Conservation (phyloP, 1,140 invertebrate genomes). For the Papilio xuthus region DNA sequence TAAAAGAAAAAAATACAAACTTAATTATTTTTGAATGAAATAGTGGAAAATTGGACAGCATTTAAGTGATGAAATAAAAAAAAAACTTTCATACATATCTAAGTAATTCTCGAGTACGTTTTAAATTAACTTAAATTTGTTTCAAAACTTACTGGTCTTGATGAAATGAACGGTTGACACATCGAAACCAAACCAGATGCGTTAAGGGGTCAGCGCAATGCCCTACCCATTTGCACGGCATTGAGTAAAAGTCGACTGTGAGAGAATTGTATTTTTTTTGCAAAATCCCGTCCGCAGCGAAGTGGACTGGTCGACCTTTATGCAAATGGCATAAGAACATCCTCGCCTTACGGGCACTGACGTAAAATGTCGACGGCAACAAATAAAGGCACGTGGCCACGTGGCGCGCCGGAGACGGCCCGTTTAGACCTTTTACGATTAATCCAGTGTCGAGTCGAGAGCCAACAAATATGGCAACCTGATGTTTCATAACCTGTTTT, state of each 20-base stretch:
- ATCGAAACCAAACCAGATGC: slow-evolving; percentile 14
- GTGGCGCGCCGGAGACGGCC: slow-evolving; percentile 70
- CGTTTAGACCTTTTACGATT: slow-evolving; percentile 79
- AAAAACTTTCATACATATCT: too few species aligned
- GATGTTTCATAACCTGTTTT: slow-evolving; percentile 79
- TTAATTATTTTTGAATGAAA: background rate
- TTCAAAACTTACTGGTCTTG: background rate
- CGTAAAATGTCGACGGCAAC: slow-evolving; percentile 57
- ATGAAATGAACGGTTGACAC: background rate
- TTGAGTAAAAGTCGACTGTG: slow-evolving; percentile 30
- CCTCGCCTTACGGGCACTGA: slow-evolving; percentile 65
- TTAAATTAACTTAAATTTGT: background rate
- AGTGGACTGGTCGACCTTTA: slow-evolving; percentile 59
- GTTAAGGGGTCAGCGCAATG: slow-evolving; percentile 16
- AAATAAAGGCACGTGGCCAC: slow-evolving; percentile 74
- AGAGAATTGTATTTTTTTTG: slow-evolving; percentile 17
- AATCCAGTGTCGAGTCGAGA: slow-evolving; percentile 77
- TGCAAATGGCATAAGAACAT: slow-evolving; percentile 59
- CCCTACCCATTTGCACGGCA: slow-evolving; percentile 22
- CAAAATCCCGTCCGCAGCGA: slow-evolving; percentile 39
- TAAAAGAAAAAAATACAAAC: background rate
- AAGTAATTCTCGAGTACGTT: background rate
- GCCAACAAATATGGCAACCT: slow-evolving; percentile 77
- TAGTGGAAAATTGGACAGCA: too few species aligned
- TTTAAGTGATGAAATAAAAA: background rate